These are phyloP conservation scores for Gila robusta DNA, from an alignment of 2,797 vertebrate genomes.

Conservation along the genomic window DNA sequence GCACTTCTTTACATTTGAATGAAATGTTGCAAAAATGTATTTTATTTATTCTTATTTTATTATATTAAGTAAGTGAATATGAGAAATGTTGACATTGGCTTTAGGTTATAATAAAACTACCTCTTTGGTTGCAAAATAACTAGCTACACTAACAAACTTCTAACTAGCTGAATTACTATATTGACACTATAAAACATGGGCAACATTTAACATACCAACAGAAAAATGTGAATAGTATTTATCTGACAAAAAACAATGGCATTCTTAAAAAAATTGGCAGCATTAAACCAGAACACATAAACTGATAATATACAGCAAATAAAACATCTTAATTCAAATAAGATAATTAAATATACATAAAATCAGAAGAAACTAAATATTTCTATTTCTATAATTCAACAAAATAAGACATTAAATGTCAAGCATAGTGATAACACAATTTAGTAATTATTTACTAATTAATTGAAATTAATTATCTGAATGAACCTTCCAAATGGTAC, in stretches of 20 bases:
- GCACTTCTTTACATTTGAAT: neutral
- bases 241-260: too few species aligned
- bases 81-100: neutral
- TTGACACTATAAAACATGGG: too few species aligned
- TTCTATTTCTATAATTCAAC: neutral
- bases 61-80: neutral
- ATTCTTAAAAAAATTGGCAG: too few species aligned
- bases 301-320: too few species aligned
- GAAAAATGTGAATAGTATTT: too few species aligned
- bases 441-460: neutral
- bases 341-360: too few species aligned
- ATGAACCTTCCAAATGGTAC: neutral
- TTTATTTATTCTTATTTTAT: neutral
- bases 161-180: too few species aligned
- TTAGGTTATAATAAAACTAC: neutral
- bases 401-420: neutral
- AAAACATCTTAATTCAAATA: too few species aligned
- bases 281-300: too few species aligned
- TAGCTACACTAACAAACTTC: neutral
- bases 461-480: neutral
- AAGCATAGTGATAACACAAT: neutral
- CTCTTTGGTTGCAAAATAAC: neutral
- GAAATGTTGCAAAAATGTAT: neutral
- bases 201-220: too few species aligned
- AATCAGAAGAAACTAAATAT: too few species aligned